Conservation (phyloP, 2,888 invertebrate genomes). For the Sinopyrophorus schimmeli region DNA sequence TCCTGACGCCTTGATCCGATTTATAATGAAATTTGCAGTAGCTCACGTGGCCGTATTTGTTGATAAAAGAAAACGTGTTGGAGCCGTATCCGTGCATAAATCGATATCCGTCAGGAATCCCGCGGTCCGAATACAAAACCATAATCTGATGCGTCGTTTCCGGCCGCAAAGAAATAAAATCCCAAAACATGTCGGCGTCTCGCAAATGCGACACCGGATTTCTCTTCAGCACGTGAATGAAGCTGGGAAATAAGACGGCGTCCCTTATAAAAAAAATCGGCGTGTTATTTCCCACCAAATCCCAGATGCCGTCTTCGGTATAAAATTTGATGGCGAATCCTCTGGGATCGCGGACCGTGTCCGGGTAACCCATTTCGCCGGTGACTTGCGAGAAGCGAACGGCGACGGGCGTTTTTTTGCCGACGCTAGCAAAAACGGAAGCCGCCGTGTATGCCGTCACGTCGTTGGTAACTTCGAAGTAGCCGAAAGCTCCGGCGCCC, state of each 20-base stretch:
- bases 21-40: slow-evolving; percentile 94
- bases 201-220: slow-evolving; percentile 91
- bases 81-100: slow-evolving; percentile 85
- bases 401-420: slow-evolving; percentile 79
- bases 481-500: slow-evolving; percentile 86
- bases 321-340: slow-evolving; percentile 95
- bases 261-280: slow-evolving; percentile 93
- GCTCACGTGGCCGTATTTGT: slow-evolving; percentile 66
- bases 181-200: slow-evolving; percentile 96
- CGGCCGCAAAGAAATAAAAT: slow-evolving; percentile 85
- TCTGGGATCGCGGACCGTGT: slow-evolving; percentile 86
- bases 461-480: slow-evolving; percentile 87
- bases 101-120: slow-evolving; percentile 86
- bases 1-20: slow-evolving; percentile 88
- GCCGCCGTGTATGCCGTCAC: slow-evolving; percentile 80
- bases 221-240: slow-evolving; percentile 95
- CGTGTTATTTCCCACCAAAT: slow-evolving; percentile 90
- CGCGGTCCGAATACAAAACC: slow-evolving; percentile 88
- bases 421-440: slow-evolving; percentile 73
- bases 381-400: slow-evolving; percentile 82
- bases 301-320: slow-evolving; percentile 91
- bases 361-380: slow-evolving; percentile 88
- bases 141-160: slow-evolving; percentile 86
- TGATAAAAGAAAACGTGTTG: slow-evolving; percentile 90
- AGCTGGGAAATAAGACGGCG: slow-evolving; percentile 86